Conservation (phyloP, 2,888 invertebrate species). For the Tipula helvola region DNA sequence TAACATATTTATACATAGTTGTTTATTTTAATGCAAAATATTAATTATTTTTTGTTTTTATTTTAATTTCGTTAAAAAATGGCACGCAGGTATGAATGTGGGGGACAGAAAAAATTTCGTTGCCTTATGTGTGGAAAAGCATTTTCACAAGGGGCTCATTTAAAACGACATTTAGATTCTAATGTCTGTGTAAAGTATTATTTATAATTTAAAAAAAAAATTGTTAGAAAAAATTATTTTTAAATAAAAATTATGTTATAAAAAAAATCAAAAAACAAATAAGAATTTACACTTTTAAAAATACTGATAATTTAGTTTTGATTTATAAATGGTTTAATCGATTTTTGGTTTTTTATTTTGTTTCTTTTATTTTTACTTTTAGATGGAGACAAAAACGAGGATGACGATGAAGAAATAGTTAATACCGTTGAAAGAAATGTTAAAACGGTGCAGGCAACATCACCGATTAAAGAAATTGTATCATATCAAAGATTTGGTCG, state of each 20-base stretch:
- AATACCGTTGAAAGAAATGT: background rate
- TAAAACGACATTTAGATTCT: conserved; percentile 43
- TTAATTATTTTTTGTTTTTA: conserved; percentile 10
- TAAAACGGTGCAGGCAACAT: background rate
- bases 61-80: background rate
- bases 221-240: conserved; percentile 22
- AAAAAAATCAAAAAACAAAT: conserved; percentile 14
- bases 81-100: conserved; percentile 51
- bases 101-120: conserved; percentile 51
- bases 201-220: conserved; percentile 33
- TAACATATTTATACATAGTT: conserved; percentile 8
- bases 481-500: conserved; percentile 27
- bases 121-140: conserved; percentile 51
- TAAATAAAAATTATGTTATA: conserved; percentile 11
- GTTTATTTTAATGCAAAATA: conserved; percentile 11
- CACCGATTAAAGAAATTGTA: conserved; percentile 19
- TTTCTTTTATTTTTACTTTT: background rate
- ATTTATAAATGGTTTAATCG: background rate
- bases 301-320: background rate
- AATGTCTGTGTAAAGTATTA: conserved; percentile 39
- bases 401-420: background rate
- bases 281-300: background rate
- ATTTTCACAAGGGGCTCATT: conserved; percentile 57
- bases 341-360: background rate
- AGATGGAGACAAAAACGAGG: background rate